Conservation (phyloP, 2,888 invertebrate species). For the Conomelus anceps region DNA sequence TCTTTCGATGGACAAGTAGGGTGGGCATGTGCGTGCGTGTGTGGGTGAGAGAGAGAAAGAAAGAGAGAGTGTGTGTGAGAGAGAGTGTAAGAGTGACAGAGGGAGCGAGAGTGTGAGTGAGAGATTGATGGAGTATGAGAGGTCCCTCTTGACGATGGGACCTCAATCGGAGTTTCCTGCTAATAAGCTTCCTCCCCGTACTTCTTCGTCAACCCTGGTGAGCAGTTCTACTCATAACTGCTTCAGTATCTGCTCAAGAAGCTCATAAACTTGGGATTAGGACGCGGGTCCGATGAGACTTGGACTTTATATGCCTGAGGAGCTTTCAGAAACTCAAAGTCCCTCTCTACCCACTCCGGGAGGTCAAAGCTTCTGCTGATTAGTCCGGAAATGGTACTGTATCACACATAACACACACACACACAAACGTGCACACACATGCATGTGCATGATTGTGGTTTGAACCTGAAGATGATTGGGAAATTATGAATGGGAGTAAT, state of each 20-base stretch:
- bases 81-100: too few species aligned
- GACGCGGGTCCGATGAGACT: background rate
- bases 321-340: background rate
- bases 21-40: too few species aligned
- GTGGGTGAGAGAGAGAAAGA: too few species aligned
- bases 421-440: too few species aligned
- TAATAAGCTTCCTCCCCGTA: background rate
- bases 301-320: background rate
- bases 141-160: background rate
- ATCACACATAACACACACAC: too few species aligned
- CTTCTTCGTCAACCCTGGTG: too few species aligned
- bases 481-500: too few species aligned
- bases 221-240: background rate
- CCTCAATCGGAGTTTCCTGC: background rate
- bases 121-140: too few species aligned
- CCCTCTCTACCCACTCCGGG: background rate
- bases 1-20: too few species aligned
- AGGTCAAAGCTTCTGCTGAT: background rate
- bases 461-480: background rate
- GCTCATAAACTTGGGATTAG: background rate
- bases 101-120: background rate
- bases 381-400: background rate
- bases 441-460: background rate
- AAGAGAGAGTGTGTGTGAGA: too few species aligned
- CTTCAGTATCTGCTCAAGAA: background rate